Percentiles rank a stretch among this genome's conserved stretches.
phyloP scores from a whole-genome alignment of 2,888 invertebrate species.

The Steinernema hermaphroditum region DNA sequence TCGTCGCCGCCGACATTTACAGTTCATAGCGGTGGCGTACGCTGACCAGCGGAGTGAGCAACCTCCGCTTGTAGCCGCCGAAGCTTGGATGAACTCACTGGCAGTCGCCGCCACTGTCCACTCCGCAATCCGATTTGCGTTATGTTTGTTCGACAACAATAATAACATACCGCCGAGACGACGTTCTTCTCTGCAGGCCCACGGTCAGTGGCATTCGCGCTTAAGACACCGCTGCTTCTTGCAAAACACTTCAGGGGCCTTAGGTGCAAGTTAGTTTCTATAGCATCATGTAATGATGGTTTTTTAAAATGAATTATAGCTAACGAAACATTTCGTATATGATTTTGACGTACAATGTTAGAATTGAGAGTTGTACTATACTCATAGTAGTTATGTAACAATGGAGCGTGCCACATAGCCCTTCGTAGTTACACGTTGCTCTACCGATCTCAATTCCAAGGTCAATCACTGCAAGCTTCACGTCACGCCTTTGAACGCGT shows the following conservation, averaged over 20 bases:
- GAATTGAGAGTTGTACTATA: background rate
- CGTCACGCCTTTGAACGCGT: too few relatives aligned
- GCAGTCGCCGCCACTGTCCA: background rate
- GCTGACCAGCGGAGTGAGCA: too few relatives aligned
- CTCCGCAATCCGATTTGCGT: constrained; percentile 27
- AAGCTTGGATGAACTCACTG: background rate
- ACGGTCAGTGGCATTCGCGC: background rate
- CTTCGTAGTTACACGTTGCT: too few relatives aligned
- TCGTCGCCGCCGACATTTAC: constrained; percentile 18
- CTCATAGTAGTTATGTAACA: background rate
- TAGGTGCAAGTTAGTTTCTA: background rate
- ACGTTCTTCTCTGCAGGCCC: background rate
- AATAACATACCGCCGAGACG: background rate
- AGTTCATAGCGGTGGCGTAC: constrained; percentile 12
- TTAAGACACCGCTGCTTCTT: too few relatives aligned
- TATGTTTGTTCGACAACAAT: constrained; percentile 20
- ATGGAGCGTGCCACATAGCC: too few relatives aligned
- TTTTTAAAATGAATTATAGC: too few relatives aligned
- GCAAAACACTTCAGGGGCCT: background rate
- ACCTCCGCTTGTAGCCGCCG: background rate
- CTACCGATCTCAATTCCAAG: too few relatives aligned
- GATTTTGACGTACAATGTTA: background rate
- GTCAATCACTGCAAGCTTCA: too few relatives aligned
- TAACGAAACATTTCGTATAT: too few relatives aligned
- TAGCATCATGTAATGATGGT: too few relatives aligned